Evolutionary conservation across 2,797 vertebrate genomes (phyloP).

Genomic region (Coregonus ussuriensis): DNA sequence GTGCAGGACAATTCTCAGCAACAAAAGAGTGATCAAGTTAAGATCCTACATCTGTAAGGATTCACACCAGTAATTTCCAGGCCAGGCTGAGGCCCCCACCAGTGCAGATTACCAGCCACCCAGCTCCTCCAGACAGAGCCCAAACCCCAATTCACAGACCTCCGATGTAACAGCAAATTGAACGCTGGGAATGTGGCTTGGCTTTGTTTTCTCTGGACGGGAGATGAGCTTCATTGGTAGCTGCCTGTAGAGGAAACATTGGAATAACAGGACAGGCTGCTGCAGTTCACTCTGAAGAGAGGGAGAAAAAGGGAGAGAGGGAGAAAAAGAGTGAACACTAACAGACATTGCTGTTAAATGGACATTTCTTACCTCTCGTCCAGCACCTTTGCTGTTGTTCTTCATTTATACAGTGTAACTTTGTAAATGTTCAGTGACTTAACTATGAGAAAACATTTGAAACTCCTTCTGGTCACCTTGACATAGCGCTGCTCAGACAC

Average conservation of each 20-base stretch:
- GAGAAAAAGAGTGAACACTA: constrained; percentile 10
- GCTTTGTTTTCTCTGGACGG: constrained; percentile 84
- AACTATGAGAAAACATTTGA: constrained; percentile 29
- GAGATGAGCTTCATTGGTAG: constrained; percentile 83
- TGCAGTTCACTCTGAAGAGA: constrained; percentile 40
- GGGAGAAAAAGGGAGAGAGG: constrained; percentile 37
- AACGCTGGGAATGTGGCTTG: constrained; percentile 81
- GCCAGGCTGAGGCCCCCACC: constrained; percentile 5
- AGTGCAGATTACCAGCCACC: constrained; percentile 65
- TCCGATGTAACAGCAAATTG: constrained; percentile 84
- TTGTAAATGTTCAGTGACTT: constrained; percentile 20
- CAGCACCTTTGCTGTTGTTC: not conserved
- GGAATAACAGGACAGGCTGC: constrained; percentile 63
- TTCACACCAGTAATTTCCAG: constrained; percentile 34
- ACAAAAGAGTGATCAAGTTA: no score
- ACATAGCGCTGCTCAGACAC: constrained; percentile 38
- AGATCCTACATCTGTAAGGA: constrained; percentile 1
- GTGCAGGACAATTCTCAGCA: no score
- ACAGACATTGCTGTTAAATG: not conserved
- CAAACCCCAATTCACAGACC: constrained; percentile 80
- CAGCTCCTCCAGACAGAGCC: constrained; percentile 68
- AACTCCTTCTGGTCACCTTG: constrained; percentile 37
- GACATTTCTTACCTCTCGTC: not conserved
- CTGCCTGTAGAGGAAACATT: constrained; percentile 72
- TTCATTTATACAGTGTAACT: constrained; percentile 1